phyloP scores from a whole-genome alignment of 2,888 invertebrate species.

The Prosapia bicincta region DNA sequence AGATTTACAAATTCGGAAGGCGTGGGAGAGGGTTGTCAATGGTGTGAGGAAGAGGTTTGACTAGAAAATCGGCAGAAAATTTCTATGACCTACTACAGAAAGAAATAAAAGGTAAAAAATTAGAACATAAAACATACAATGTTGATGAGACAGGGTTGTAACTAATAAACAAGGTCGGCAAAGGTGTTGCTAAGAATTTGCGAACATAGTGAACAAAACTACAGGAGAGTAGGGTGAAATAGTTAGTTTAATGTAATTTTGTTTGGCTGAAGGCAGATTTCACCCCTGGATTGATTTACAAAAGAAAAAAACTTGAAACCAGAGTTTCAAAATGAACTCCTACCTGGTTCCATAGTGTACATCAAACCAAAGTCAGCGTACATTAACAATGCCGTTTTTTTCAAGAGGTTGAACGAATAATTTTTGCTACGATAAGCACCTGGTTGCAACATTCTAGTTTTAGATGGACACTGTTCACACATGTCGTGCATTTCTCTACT shows the following conservation, averaged over 20 bases:
- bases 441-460: conserved; percentile 1
- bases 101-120: no score
- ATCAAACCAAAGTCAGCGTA: not conserved
- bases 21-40: no score
- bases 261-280: conserved; percentile 9
- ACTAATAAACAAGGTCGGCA: conserved; percentile 14
- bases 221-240: conserved; percentile 14
- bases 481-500: not conserved
- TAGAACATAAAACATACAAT: conserved; percentile 6
- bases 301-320: conserved; percentile 13
- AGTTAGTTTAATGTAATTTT: conserved; percentile 3
- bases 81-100: no score
- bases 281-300: not conserved
- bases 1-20: no score
- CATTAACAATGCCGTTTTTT: not conserved
- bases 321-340: not conserved
- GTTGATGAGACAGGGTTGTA: conserved; percentile 11
- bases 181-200: not conserved
- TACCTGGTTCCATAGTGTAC: not conserved
- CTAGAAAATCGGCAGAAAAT: no score
- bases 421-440: not conserved
- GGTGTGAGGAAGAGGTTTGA: no score
- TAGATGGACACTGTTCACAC: conserved; percentile 11
- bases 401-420: not conserved
- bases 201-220: not conserved